phyloP scores from a whole-genome alignment of 2,113 vertebrate genomes.

The Neomonachus schauinslandi region DNA sequence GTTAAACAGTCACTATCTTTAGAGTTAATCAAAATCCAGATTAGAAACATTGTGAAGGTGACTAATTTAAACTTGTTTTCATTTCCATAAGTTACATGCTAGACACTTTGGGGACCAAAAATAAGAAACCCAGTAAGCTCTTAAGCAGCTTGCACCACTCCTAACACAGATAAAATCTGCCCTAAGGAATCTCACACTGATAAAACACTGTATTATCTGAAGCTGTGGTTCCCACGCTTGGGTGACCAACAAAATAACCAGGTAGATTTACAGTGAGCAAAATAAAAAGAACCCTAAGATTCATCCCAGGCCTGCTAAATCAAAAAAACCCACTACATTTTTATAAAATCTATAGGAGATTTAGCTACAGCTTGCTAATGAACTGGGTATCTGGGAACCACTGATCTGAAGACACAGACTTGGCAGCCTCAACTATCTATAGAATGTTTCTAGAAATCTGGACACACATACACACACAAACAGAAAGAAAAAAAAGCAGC shows the following conservation, averaged over 20 bases:
- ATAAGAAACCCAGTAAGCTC: not conserved
- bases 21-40: not conserved
- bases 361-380: not conserved
- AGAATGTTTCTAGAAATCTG: not conserved
- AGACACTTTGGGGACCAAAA: not conserved
- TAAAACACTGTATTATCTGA: not conserved
- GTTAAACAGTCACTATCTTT: not conserved
- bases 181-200: not conserved
- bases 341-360: not conserved
- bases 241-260: fast-evolving
- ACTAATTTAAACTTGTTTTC: not conserved
- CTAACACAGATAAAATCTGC: not conserved
- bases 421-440: not conserved
- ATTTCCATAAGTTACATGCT: not conserved
- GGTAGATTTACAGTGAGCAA: not conserved
- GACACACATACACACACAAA: not conserved
- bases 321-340: not conserved
- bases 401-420: not conserved
- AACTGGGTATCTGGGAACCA: not conserved
- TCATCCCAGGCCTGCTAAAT: not conserved
- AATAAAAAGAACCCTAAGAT: not conserved
- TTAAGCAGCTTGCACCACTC: not conserved
- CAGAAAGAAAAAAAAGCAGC: not conserved
- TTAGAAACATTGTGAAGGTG: not conserved
- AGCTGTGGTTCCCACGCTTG: not conserved